Evolutionary conservation across 2,888 invertebrate genomes (phyloP), one percentile per base, ranked within the genome.

Genomic region (Heliconius charithonia): DNA sequence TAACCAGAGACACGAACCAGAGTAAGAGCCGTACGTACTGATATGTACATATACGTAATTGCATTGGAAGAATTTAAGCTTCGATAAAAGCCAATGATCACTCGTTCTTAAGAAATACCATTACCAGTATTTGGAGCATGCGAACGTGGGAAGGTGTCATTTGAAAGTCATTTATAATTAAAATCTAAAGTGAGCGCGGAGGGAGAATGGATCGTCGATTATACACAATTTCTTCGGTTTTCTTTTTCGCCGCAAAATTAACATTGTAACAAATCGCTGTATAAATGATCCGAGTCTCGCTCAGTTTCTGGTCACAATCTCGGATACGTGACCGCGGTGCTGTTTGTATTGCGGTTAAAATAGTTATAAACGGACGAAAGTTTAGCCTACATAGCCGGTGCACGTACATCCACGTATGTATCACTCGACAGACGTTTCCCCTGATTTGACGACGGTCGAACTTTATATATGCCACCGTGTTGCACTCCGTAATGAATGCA

Each of bases 331-430:
- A 92, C 90, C 89, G 86, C 85, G 84, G 89, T 85, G 91, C 89
- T 93, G 90, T 92, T 93, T 92, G 89, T 85, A 87, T 88, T 93
- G 92, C 91, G 91, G 92, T 93, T 89, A 87, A 86, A 89, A 89
- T 88, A 86, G 86, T 88, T 88, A 86, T 86, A 87, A 87, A 86
- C 89, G 87, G 89, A 92, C 90, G 93, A 94, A 93, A 94, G 93
- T 93, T 88, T 89, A 91, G 89, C 93, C 93, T 90, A 93, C 92
- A 91, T 85, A 83, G 81, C 85, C 86, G 87, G 19, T 19, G 51
- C 51, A 51, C 51, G 51, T 51, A 51, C 85, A 87, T 87, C 89
- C 90, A 90, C 90, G 91, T 90, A 90, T 90, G 89, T 91, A 90
- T 90, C 87, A 89, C 83, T 87, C 87, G 86, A 86, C 88, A 85